Evolutionary conservation across 2,888 invertebrate species (phyloP), one percentile per base, ranked within the genome.

Genomic region (Macrosoma leucophasiata): DNA sequence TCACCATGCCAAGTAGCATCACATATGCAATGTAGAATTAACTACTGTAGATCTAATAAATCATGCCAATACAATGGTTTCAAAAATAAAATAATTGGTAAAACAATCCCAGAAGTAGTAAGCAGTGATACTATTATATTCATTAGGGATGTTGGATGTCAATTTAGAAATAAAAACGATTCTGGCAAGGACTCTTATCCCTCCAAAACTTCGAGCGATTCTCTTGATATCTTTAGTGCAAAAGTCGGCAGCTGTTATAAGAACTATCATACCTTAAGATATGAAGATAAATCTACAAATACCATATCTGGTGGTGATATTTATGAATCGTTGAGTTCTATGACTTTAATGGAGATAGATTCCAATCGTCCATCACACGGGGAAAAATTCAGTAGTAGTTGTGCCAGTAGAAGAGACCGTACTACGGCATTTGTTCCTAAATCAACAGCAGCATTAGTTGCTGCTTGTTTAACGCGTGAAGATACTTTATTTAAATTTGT

Each of bases 101-200:
- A 26, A 26, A 29, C 8, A 21, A 28, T 24, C 8, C 13, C 7
- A n/a, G 34, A 36, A 7, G 41, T 8, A 20, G 24, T 11, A 3
- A 47, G 41, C 0, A 65, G 59, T 27, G 68, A 73, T 15, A 62
- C 58, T 2, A 55, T 81, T 8, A 53, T 81, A 40, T 81, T 67
- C 36, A 73, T 82, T 18, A 68, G 81, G 52, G 79, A 82, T 41
- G 81, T 81, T 5, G 81, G 79, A 4, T 82, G 81, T 45, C 82
- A 82, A 42, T 79, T 78, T 43, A 52, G 60, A 40, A 62, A 58
- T 34, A 72, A 65, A 50, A 50, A 15, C 8, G 46, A 39, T 39
- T 50, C 54, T 2, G 57, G 54, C 1, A 58, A 51, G 32, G 57
- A 56, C 35, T 64, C 62, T 14, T 8, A 54, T 13, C 57, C 56